These are phyloP conservation scores for Okamejei kenojei DNA, from an alignment of 2,797 vertebrate genomes.

Conservation along the genomic window DNA sequence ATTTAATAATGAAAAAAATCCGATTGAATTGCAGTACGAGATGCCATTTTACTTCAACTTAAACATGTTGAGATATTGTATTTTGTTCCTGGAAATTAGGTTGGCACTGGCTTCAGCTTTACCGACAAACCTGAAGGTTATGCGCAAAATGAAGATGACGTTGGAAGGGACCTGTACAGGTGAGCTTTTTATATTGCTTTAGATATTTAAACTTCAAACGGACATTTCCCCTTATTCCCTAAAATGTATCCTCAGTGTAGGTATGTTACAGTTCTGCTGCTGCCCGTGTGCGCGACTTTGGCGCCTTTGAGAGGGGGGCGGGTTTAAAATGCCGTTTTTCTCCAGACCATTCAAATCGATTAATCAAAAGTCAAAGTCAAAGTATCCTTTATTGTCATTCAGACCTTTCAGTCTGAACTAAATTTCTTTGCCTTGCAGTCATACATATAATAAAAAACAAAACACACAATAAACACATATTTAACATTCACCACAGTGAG, in stretches of 20 bases:
- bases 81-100: slow-evolving; percentile 48
- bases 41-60: background rate
- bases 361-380: too few relatives aligned
- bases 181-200: slow-evolving; percentile 43
- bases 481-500: too few relatives aligned
- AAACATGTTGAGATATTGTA: background rate
- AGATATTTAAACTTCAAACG: background rate
- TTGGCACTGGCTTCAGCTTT: slow-evolving; percentile 75
- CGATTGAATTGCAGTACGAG: background rate
- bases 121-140: slow-evolving; percentile 58
- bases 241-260: background rate
- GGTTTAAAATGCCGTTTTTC: too few relatives aligned
- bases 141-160: slow-evolving; percentile 63
- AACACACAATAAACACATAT: too few relatives aligned
- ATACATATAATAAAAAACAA: too few relatives aligned
- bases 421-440: too few relatives aligned
- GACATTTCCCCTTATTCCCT: background rate
- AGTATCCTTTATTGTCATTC: too few relatives aligned
- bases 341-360: too few relatives aligned
- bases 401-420: too few relatives aligned
- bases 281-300: too few relatives aligned
- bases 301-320: too few relatives aligned
- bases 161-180: slow-evolving; percentile 68
- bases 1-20: background rate
- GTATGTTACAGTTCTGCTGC: too few relatives aligned